Evolutionary conservation across 2,888 invertebrate genomes (phyloP), one percentile per base, ranked within the genome.

Genomic region (Odontomyia ornata): DNA sequence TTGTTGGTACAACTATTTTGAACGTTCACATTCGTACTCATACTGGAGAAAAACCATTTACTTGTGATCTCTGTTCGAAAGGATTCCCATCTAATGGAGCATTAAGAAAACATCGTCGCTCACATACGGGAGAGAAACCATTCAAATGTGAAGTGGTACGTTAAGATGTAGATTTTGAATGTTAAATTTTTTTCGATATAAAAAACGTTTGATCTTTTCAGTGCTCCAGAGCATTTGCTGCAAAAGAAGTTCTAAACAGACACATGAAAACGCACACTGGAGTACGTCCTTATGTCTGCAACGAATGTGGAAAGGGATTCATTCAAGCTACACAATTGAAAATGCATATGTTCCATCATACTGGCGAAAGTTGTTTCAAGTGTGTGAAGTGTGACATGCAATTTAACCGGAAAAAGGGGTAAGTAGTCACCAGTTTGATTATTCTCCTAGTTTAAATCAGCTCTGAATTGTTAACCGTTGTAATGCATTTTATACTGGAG

Each of bases 271-370:
- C 92, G 0, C 93, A 93, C 83, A 87, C 87, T 0, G 81, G 87
- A 1, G 86, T 86, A 71, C 83, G 84, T 23, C 86, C 86, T 1
- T 86, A 87, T 80, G 82, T 81, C 5, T 87, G 81, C 80, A 86
- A 69, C 83, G 88, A 84, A 81, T 96, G 96, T 83, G 90, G 89
- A 11, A 92, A 91, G 84, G 91, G 93, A n/a, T 96, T 95, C 85
- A 96, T 96, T 77, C 96, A 94, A 86, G 91, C 93, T 11, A 90
- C 92, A 7, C 95, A 95, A 83, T 87, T 96, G 46, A 90, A 92
- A 80, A 92, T 93, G 5, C 96, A 96, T 83, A 87, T 93, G 80
- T 92, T 93, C 82, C 93, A 93, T 83, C 92, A 95, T 80, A 91
- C 91, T 13, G 91, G 91, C 36, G 91, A 92, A 82, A 89, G 89